These are phyloP conservation scores for Pocillopora meandrina DNA, from an alignment of 92 coral and sea anemone genomes.

Conservation along the genomic window DNA sequence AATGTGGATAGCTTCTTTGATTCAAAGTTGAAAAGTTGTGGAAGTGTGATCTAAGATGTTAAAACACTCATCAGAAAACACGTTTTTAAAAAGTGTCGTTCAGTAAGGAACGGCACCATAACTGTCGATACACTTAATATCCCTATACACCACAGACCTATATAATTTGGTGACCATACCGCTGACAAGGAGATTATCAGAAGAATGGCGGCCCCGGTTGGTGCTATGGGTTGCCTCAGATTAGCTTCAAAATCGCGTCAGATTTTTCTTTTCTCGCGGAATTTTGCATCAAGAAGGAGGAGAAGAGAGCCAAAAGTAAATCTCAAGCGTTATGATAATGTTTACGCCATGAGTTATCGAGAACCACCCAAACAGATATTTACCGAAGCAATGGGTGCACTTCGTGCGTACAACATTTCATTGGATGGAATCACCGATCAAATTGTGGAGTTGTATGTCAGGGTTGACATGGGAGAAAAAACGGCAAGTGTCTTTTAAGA, in stretches of 20 bases:
- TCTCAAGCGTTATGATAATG: slow-evolving; percentile 68
- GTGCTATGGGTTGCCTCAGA: slow-evolving; percentile 3
- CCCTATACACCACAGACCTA: too few relatives aligned
- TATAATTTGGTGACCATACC: too few relatives aligned
- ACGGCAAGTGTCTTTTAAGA: slow-evolving; percentile 41
- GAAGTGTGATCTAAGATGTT: too few relatives aligned
- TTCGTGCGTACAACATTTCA: slow-evolving; percentile 79
- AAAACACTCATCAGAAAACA: too few relatives aligned
- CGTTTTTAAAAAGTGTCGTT: too few relatives aligned
- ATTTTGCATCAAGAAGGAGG: slow-evolving; percentile 43
- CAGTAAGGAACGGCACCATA: too few relatives aligned
- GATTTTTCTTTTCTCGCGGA: slow-evolving; percentile 38
- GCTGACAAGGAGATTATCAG: slow-evolving; percentile 6
- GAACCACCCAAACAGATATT: slow-evolving; percentile 75
- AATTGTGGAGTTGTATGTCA: slow-evolving; percentile 85
- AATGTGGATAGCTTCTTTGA: too few relatives aligned
- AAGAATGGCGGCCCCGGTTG: slow-evolving; percentile 65
- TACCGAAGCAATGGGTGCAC: slow-evolving; percentile 68
- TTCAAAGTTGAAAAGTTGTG: too few relatives aligned
- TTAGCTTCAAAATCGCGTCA: slow-evolving; percentile 18
- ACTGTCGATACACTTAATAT: too few relatives aligned
- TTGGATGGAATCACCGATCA: slow-evolving; percentile 47
- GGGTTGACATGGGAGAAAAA: slow-evolving; percentile 83
- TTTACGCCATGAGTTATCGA: slow-evolving; percentile 80
- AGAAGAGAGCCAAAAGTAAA: slow-evolving; percentile 36